A percentile compares a stretch with the other conserved stretches of the same genome.
phyloP scores from a whole-genome alignment of 2,797 vertebrate species.

The Rhodeus uyekii region DNA sequence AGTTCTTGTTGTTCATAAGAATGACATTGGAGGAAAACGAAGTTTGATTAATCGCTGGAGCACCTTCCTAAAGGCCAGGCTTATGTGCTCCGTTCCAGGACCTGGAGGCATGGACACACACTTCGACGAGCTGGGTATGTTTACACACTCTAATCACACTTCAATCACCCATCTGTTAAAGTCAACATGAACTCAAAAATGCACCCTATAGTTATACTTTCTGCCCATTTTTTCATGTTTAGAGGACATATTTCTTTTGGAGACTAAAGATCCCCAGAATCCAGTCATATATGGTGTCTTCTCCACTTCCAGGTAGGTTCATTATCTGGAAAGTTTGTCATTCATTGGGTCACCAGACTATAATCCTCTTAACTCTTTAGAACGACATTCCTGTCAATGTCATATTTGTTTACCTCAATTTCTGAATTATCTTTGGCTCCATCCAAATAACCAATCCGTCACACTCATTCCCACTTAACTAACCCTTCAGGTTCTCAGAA shows the following conservation, averaged over 20 bases:
- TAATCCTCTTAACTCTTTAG: neutral
- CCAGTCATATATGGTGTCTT: conserved; percentile 85
- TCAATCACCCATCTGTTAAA: conserved; percentile 16
- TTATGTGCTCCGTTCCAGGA: conserved; percentile 83
- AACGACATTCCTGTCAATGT: conserved; percentile 16
- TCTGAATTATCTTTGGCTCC: conserved; percentile 17
- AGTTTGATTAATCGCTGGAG: conserved; percentile 90
- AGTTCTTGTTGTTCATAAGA: conserved; percentile 68
- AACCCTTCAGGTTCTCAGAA: conserved; percentile 10
- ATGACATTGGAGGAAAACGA: conserved; percentile 82
- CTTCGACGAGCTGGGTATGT: conserved; percentile 82
- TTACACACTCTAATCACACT: neutral
- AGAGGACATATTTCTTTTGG: conserved; percentile 88
- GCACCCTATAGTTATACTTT: neutral
- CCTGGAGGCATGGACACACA: conserved; percentile 81
- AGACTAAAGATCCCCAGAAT: conserved; percentile 82
- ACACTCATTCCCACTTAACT: neutral
- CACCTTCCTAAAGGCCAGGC: conserved; percentile 81
- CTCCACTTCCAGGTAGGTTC: conserved; percentile 82
- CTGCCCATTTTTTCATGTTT: conserved; percentile 37
- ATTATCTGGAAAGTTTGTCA: neutral
- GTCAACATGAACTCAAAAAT: neutral
- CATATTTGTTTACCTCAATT: conserved; percentile 22
- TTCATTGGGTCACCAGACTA: neutral
- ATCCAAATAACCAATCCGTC: conserved; percentile 31